A percentile compares a stretch with the other conserved stretches of the same genome.
Conservation (phyloP, 1,140 invertebrate genomes). For the Muscidifurax raptorellus region DNA sequence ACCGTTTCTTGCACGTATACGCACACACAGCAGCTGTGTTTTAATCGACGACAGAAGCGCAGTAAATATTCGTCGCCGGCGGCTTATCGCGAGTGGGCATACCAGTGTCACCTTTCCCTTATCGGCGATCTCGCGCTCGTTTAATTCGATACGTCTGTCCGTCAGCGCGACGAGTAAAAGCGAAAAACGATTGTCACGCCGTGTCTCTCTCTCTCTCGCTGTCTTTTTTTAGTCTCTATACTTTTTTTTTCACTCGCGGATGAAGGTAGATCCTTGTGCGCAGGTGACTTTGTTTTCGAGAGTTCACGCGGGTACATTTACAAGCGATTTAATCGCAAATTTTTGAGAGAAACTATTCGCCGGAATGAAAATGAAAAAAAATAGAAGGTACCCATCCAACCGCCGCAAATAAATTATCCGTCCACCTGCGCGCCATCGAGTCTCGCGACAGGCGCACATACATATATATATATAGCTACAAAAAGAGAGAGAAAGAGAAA, state of each 20-base stretch:
- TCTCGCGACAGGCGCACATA: too few relatives aligned
- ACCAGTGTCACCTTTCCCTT: slow-evolving; percentile 67
- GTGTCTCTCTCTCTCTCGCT: background rate
- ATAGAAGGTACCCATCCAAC: too few relatives aligned
- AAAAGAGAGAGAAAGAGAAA: too few relatives aligned
- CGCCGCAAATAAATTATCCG: too few relatives aligned
- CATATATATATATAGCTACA: too few relatives aligned
- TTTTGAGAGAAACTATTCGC: too few relatives aligned
- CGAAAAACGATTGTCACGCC: slow-evolving; percentile 23
- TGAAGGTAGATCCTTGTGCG: background rate
- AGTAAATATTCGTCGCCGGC: background rate
- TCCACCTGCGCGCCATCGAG: too few relatives aligned
- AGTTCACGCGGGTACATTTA: too few relatives aligned
- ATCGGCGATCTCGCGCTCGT: slow-evolving; percentile 48
- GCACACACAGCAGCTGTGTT: background rate
- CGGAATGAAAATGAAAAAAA: too few relatives aligned
- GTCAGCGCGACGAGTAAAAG: slow-evolving; percentile 18
- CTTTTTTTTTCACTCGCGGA: background rate
- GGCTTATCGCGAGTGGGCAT: slow-evolving; percentile 63
- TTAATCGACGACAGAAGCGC: background rate
- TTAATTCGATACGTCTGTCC: slow-evolving; percentile 51
- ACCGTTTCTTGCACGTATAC: background rate
- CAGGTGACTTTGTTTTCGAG: too few relatives aligned
- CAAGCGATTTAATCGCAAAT: too few relatives aligned
- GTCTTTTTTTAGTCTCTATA: background rate